Percentiles rank a stretch among this genome's conserved stretches.
Conservation (phyloP, 1,140 invertebrate species). For the Euura lappo region DNA sequence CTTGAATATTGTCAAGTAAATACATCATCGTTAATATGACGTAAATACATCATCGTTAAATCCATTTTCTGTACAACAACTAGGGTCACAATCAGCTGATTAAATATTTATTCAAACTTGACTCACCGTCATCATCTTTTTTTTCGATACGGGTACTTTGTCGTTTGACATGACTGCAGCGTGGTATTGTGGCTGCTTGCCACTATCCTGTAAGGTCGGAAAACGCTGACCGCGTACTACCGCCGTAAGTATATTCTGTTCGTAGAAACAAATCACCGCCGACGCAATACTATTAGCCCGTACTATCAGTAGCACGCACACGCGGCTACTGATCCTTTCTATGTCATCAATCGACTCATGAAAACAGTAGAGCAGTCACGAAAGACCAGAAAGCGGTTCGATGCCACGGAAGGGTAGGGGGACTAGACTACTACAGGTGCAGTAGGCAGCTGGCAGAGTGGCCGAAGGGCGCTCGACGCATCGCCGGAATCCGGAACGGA, state of each 20-base stretch:
- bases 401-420: not conserved
- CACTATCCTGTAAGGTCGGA: too few relatives aligned
- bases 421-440: too few relatives aligned
- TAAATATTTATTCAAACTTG: not conserved
- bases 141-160: constrained; percentile 31
- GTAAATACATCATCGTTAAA: too few relatives aligned
- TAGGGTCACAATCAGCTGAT: too few relatives aligned
- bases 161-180: constrained; percentile 36
- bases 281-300: not conserved
- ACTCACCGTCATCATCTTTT: constrained; percentile 46
- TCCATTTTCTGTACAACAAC: too few relatives aligned
- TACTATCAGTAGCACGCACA: not conserved
- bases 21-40: too few relatives aligned
- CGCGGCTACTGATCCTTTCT: not conserved
- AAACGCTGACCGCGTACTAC: too few relatives aligned
- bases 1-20: too few relatives aligned
- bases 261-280: not conserved
- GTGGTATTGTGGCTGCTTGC: too few relatives aligned
- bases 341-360: not conserved
- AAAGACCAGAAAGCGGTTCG: not conserved
- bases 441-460: too few relatives aligned
- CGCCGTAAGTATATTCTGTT: too few relatives aligned
- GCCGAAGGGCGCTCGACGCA: not conserved
- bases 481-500: not conserved
- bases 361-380: not conserved